Evolutionary conservation across 2,797 vertebrate genomes (phyloP).

Genomic region (Poeciliopsis turneri): DNA sequence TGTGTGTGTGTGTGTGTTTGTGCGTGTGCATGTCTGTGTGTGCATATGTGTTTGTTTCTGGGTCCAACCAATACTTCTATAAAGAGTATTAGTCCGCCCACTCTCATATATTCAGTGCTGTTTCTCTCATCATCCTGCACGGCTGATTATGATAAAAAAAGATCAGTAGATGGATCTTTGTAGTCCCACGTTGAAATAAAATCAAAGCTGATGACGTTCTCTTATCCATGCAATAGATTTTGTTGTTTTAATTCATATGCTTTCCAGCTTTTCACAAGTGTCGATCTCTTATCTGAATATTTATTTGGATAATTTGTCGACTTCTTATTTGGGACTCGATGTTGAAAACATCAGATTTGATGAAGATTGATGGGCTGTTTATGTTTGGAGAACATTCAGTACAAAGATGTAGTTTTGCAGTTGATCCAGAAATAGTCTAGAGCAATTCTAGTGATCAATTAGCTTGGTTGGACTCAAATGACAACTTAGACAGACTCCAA

Average conservation of each 20-base stretch:
- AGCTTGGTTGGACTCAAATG: neutral
- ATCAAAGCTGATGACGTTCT: constrained; percentile 26
- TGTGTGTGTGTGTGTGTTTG: neutral
- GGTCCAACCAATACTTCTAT: constrained; percentile 55
- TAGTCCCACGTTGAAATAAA: constrained; percentile 28
- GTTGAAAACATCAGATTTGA: neutral
- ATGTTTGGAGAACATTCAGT: neutral
- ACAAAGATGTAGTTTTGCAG: neutral
- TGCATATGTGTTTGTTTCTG: constrained; percentile 22
- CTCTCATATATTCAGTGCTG: constrained; percentile 52
- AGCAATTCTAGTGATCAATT: neutral
- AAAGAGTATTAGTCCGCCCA: constrained; percentile 60
- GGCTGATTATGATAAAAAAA: constrained; percentile 64
- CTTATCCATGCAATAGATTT: constrained; percentile 21
- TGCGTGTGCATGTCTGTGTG: neutral
- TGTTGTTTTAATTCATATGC: constrained; percentile 1
- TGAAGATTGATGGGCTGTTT: neutral
- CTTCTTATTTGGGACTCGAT: neutral
- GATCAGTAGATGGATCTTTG: constrained; percentile 48
- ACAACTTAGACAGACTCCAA: neutral
- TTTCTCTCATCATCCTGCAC: constrained; percentile 45
- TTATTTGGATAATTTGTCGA: neutral
- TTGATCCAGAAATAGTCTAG: neutral
- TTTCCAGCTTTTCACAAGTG: neutral
- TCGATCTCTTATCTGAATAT: neutral